These are phyloP conservation scores for Bufo gargarizans DNA, from an alignment of 2,113 vertebrate species.

Conservation along the genomic window DNA sequence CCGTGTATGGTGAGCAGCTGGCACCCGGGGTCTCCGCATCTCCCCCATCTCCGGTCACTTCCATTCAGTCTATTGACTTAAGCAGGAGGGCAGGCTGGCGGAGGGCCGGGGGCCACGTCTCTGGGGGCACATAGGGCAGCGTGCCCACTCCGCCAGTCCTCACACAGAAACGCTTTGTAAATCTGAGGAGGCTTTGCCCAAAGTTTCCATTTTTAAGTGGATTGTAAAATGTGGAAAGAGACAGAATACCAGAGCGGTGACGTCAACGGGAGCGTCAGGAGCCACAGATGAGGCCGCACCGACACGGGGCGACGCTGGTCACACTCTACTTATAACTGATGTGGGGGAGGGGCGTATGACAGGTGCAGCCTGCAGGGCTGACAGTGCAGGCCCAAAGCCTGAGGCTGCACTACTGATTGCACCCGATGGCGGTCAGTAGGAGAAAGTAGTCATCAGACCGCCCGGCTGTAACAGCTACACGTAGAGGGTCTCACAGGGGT, in stretches of 20 bases:
- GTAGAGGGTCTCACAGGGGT: no score
- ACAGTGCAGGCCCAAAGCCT: no score
- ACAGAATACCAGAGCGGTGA: not conserved
- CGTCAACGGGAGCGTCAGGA: not conserved
- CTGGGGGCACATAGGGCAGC: not conserved
- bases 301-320: no score
- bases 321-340: no score
- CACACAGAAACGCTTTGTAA: slow-evolving; percentile 7
- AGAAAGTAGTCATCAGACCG: no score
- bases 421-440: no score
- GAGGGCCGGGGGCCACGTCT: not conserved
- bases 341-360: no score
- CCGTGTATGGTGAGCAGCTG: no score
- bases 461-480: no score
- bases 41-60: not conserved
- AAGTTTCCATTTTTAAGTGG: slow-evolving; percentile 24
- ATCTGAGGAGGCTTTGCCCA: not conserved
- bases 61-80: not conserved
- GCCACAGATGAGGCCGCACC: not conserved
- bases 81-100: not conserved
- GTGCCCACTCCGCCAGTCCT: not conserved
- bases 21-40: no score
- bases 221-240: slow-evolving; percentile 20
- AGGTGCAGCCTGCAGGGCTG: no score
- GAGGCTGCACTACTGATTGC: no score